Conservation (phyloP, 2,888 invertebrate species). For the Crossocerus cetratus region DNA sequence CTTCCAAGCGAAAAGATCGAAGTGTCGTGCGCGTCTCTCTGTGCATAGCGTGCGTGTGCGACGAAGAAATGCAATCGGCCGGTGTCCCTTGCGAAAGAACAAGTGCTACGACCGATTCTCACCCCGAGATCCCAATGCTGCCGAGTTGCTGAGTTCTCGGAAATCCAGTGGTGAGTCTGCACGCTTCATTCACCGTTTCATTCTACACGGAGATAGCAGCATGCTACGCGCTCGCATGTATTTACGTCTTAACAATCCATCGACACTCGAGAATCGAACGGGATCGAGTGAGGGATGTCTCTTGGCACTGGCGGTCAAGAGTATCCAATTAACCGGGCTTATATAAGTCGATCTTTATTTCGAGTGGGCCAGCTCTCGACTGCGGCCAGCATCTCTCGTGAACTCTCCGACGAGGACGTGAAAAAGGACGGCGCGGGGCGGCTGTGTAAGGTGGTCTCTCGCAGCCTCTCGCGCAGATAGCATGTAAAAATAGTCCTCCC, state of each 20-base stretch:
- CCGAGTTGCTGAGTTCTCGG: too few relatives aligned
- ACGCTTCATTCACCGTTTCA: too few relatives aligned
- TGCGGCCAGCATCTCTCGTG: background rate
- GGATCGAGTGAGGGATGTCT: background rate
- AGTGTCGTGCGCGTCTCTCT: background rate
- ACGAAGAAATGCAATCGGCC: background rate
- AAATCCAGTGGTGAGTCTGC: too few relatives aligned
- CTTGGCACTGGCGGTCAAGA: background rate
- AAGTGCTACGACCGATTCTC: background rate
- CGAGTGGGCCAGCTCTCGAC: background rate
- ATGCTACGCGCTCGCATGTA: too few relatives aligned
- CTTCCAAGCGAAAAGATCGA: background rate
- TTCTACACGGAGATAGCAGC: too few relatives aligned
- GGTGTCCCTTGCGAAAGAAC: background rate
- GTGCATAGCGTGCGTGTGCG: background rate
- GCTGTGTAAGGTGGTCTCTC: background rate
- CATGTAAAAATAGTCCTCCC: slow-evolving; percentile 4
- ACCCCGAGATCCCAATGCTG: too few relatives aligned
- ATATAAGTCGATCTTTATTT: slow-evolving; percentile 5
- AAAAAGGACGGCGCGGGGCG: background rate
- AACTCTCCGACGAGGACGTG: background rate
- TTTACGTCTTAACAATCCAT: background rate
- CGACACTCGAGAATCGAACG: background rate
- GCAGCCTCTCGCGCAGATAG: background rate
- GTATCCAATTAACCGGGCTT: background rate